Evolutionary conservation across 1,140 invertebrate genomes (phyloP), one percentile per base, ranked within the genome.

Genomic region (Micrasema minimum): DNA sequence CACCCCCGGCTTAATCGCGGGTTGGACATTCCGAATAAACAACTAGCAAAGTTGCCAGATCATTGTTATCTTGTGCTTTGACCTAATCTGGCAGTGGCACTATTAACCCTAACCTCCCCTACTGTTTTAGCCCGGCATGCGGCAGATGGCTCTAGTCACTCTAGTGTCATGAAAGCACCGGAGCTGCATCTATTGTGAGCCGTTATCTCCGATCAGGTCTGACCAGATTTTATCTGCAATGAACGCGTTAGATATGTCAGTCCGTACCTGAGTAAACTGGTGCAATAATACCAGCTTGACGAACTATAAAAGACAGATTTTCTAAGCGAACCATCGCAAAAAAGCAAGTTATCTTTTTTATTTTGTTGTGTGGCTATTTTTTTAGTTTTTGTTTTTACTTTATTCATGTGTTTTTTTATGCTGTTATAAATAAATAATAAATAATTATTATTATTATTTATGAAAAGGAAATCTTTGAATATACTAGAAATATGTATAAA

Each of bases 21-120:
- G 64, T 43, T 59, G 71, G 65, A 72, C 70, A 72, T 72, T 37
- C 12, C 70, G 65, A 68, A 72, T 72, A 72, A 66, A 72, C 71
- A 72, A 72, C 53, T 43, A 20, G 37, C 46, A 62, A 37, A 64
- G 46, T 53, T 26, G 55, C 59, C 16, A 18, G 55, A 57, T 72
- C 65, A 68, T 68, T 68, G 71, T 72, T 59, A 67, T 66, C 71
- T 66, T 45, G 10, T 38, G 38, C 37, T 62, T 43, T 62, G 37
- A 20, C 37, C 64, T 72, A 66, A 72, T 72, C 70, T 72, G 43
- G 23, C 41, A 20, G 5, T 18, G 16, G 22, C 57, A 37, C 57
- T 62, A 62, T 43, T 43, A 62, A 41, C 41, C 37, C 41, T 41
- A 57, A n/a, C 41, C 37, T 45, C 57, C 57, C 53, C 53, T 37